phyloP scores from a whole-genome alignment of 2,113 vertebrate species.

The Caretta caretta region DNA sequence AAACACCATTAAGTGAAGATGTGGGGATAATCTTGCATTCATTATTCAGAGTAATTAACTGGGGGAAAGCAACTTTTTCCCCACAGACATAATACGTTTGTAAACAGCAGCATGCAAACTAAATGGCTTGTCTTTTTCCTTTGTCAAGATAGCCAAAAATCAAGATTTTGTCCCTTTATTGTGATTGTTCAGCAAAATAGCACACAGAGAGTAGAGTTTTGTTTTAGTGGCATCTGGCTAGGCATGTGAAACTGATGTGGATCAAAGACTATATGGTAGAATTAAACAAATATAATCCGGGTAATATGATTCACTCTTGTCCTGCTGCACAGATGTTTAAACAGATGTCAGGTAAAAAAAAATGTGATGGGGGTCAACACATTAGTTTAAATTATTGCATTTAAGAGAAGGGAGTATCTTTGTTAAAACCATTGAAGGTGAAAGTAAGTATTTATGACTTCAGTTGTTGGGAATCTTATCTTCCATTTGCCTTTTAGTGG shows the following conservation, averaged over 20 bases:
- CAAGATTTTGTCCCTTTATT: not conserved
- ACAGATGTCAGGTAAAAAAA: slow-evolving; percentile 71
- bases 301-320: slow-evolving; percentile 66
- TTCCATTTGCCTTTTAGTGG: slow-evolving; percentile 23
- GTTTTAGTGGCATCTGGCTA: slow-evolving; percentile 14
- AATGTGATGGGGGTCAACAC: slow-evolving; percentile 45
- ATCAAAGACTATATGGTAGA: slow-evolving; percentile 41
- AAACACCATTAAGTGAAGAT: not conserved
- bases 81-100: fast-evolving
- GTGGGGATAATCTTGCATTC: fast-evolving
- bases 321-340: slow-evolving; percentile 66
- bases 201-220: not conserved
- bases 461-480: slow-evolving; percentile 33
- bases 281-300: slow-evolving; percentile 56
- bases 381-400: slow-evolving; percentile 69
- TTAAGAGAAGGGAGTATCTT: slow-evolving; percentile 66
- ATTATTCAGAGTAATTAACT: not conserved
- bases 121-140: not conserved
- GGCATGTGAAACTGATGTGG: slow-evolving; percentile 25
- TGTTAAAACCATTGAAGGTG: slow-evolving; percentile 64
- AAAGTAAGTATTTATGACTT: slow-evolving; percentile 64
- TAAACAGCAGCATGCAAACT: slow-evolving; percentile 12
- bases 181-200: slow-evolving; percentile 31
- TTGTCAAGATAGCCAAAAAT: not conserved
- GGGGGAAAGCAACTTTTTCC: not conserved